Evolutionary conservation across 2,113 vertebrate genomes (phyloP).

Genomic region (Coracopsis vasa): DNA sequence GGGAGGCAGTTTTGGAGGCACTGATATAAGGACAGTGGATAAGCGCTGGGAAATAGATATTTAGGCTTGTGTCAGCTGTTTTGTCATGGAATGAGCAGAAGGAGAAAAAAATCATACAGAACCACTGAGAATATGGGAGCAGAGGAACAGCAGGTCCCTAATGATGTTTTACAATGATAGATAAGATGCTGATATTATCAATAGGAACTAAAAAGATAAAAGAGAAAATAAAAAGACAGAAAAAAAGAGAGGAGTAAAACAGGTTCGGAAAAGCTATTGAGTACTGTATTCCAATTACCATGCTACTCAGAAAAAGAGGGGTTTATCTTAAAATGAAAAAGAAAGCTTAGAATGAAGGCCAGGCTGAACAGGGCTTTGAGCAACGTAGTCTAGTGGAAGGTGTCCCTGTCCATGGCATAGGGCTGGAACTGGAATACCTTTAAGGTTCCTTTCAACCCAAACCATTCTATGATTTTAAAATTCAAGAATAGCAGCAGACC

Average conservation of each 20-base stretch:
- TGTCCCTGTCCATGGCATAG: not conserved
- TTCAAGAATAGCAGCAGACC: not conserved
- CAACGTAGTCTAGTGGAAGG: not conserved
- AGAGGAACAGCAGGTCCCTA: not conserved
- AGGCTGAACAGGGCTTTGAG: not conserved
- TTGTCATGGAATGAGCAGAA: not conserved
- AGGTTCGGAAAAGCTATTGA: not conserved
- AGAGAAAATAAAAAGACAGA: not conserved
- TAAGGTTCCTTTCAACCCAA: not conserved
- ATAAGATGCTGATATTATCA: not conserved
- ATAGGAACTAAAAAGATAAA: not conserved
- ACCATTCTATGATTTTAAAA: not conserved
- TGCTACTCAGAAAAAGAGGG: not conserved
- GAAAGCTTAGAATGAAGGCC: not conserved
- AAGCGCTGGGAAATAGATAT: accelerated
- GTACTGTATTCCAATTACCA: not conserved
- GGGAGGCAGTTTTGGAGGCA: not conserved
- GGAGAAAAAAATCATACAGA: not conserved
- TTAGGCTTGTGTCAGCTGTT: not conserved
- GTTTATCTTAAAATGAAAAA: not conserved
- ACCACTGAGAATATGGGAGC: not conserved
- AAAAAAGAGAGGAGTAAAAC: not conserved
- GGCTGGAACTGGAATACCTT: not conserved
- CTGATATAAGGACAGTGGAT: not conserved
- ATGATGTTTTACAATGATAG: not conserved